Base-by-base conservation (phyloP, 2,888 invertebrate species). In the Cacoxenus indagator region DNA sequence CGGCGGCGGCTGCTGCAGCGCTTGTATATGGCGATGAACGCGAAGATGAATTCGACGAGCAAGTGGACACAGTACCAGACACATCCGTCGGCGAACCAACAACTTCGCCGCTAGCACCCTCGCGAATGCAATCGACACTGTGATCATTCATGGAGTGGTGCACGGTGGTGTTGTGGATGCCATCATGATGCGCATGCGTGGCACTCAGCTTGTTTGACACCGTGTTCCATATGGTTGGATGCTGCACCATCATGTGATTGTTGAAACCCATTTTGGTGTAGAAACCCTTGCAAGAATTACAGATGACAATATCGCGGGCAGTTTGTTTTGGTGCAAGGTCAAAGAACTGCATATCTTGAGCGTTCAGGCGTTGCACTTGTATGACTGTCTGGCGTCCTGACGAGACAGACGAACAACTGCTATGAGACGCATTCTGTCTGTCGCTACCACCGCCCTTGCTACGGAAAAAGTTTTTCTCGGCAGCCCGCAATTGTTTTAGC, bases 281-380 rank as follows among this genome's bases (percentile, higher is more conserved):
- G 84, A 93, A 91, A 75, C 92, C 91, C 75, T 92, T 92, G 87
- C 95, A 95, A 86, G 92, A 90, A 87, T 93, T 93, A 88, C 95
- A 95, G 77, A 94, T 91, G 70, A 94, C 93, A 71, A 94, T 92
- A 85, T 92, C 92, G 78, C 95, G 91, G 72, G 91, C 90, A 88
- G 95, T 94, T 87, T 92, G 91, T 82, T 94, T 93, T 26, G 95
- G 95, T 82, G 93, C 93, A 80, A 93, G 90, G 59, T 94, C 94
- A 87, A 93, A 95, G 68, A 94, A 90, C 76, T 91, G 91, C 91
- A 94, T 94, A 86, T 92, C 92, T 88, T 91, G 88, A 74, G 87
- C 85, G 70, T 88, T 88, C 65, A 91, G 88, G 8, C 91, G 90
- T 80, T 90, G 89, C 73, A 91, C 89, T 65, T 85, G 85, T 22